phyloP scores from a whole-genome alignment of 2,888 invertebrate species.

The Patella pellucida region DNA sequence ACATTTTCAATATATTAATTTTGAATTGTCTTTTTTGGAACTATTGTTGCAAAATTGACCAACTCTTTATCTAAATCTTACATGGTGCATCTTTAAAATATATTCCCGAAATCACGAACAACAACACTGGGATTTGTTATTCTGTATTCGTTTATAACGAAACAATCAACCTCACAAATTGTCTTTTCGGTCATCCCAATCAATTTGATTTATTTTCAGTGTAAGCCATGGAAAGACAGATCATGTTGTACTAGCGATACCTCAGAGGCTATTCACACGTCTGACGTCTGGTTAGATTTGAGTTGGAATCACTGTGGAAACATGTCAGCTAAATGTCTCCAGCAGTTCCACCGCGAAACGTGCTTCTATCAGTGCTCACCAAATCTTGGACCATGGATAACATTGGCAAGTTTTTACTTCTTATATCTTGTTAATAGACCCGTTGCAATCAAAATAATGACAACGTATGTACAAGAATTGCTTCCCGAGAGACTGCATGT shows the following conservation, averaged over 20 bases:
- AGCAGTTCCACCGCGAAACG: conserved; percentile 72
- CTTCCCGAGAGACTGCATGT: no score
- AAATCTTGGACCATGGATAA: conserved; percentile 73
- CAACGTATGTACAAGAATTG: no score
- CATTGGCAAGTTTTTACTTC: conserved; percentile 61
- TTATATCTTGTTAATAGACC: neutral
- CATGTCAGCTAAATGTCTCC: conserved; percentile 69
- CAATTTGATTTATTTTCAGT: conserved; percentile 60
- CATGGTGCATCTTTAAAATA: no score
- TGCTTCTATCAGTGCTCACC: conserved; percentile 75
- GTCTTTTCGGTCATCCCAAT: neutral
- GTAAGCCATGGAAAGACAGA: conserved; percentile 70
- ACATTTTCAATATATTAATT: no score
- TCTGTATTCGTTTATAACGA: no score
- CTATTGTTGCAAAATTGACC: no score
- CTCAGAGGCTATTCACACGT: conserved; percentile 61
- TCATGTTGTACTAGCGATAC: conserved; percentile 72
- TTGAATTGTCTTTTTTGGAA: no score
- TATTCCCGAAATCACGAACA: no score
- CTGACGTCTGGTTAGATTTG: conserved; percentile 70
- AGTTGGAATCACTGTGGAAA: conserved; percentile 71
- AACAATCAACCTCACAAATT: no score
- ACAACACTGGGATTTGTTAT: no score
- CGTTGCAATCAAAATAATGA: no score
- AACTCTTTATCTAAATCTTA: no score